A percentile compares a stretch with the other conserved stretches of the same genome.
phyloP scores from a whole-genome alignment of 2,888 invertebrate species.

The Eurytoma adleriae region DNA sequence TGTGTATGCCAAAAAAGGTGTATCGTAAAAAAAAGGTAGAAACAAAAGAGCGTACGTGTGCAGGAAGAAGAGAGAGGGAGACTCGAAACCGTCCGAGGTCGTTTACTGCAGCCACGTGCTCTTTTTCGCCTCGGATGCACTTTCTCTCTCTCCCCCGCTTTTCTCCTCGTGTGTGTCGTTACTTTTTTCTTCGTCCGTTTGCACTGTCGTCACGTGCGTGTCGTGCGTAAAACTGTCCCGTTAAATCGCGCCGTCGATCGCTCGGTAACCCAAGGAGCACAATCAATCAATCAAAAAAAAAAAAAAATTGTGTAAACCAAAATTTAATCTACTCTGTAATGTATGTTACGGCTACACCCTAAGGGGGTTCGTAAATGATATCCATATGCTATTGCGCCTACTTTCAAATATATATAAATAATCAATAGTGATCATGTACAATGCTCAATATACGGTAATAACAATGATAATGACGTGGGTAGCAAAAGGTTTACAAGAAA shows the following conservation, averaged over 20 bases:
- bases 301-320: conserved; percentile 38
- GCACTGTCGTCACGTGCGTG: background rate
- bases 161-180: background rate
- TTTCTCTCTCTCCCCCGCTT: conserved; percentile 7
- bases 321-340: conserved; percentile 25
- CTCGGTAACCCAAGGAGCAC: too few relatives aligned
- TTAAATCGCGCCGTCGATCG: too few relatives aligned
- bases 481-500: conserved; percentile 37
- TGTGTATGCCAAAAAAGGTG: background rate
- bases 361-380: conserved; percentile 30
- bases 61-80: conserved; percentile 8
- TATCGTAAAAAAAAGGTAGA: background rate
- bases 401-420: conserved; percentile 47
- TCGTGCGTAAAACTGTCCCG: background rate
- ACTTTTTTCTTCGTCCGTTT: conserved; percentile 13
- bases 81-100: conserved; percentile 21
- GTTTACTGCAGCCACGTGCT: conserved; percentile 3
- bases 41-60: conserved; percentile 10
- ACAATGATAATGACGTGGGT: conserved; percentile 18
- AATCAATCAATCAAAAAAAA: conserved; percentile 44
- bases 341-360: conserved; percentile 37
- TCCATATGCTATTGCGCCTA: conserved; percentile 47
- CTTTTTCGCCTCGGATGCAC: conserved; percentile 32
- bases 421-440: conserved; percentile 59
- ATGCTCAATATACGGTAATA: conserved; percentile 43